Evolutionary conservation across 2,888 invertebrate genomes (phyloP).

Genomic region (Melanargia galathea): DNA sequence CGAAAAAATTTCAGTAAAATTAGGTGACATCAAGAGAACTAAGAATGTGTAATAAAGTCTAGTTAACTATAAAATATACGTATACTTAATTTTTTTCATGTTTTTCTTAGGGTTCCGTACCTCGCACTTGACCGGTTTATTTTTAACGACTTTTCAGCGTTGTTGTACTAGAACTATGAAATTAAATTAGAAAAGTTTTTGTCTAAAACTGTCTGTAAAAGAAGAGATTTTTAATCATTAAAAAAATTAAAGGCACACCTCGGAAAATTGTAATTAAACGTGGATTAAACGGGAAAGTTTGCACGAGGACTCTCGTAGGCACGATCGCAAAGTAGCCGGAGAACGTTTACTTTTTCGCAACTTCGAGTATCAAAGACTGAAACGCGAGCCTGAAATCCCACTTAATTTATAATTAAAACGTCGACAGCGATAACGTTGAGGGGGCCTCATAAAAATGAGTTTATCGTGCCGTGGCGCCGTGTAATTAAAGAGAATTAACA

Average conservation of each 20-base stretch:
- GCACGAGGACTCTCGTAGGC: slow-evolving; percentile 37
- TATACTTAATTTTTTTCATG: no score
- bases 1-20: no score
- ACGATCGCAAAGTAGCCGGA: slow-evolving; percentile 41
- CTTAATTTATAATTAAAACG: slow-evolving; percentile 71
- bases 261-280: slow-evolving; percentile 40
- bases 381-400: slow-evolving; percentile 50
- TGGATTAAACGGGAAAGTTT: slow-evolving; percentile 38
- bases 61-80: no score
- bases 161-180: not conserved
- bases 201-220: not conserved
- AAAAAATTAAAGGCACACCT: slow-evolving; percentile 31
- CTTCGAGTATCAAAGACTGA: slow-evolving; percentile 43
- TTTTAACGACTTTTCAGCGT: not conserved
- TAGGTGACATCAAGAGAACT: no score
- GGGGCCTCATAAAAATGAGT: slow-evolving; percentile 68
- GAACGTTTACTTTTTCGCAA: slow-evolving; percentile 42
- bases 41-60: no score
- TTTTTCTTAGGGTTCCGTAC: no score
- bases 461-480: slow-evolving; percentile 63
- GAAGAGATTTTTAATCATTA: slow-evolving; percentile 19
- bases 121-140: no score
- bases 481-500: slow-evolving; percentile 76
- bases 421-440: slow-evolving; percentile 66
- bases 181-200: not conserved